Evolutionary conservation across 2,113 vertebrate species (phyloP).

Genomic region (Scatophagus argus): DNA sequence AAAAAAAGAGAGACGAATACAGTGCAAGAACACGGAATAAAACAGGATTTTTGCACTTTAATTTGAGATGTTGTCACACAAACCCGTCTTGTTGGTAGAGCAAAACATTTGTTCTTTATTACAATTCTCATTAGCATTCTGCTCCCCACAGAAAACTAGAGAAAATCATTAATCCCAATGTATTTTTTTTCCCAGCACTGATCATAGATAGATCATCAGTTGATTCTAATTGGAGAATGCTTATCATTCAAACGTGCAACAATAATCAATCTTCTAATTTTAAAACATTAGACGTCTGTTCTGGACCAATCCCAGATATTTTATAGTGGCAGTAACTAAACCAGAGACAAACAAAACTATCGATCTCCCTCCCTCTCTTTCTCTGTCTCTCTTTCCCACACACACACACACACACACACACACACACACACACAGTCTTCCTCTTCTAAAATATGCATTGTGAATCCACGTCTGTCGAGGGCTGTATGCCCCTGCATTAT

Average conservation of each 20-base stretch:
- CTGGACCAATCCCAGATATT: conserved; percentile 43
- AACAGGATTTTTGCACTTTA: conserved; percentile 29
- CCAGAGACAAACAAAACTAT: conserved; percentile 52
- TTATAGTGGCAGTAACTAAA: conserved; percentile 35
- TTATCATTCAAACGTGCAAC: conserved; percentile 25
- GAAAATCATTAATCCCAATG: background rate
- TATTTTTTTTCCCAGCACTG: background rate
- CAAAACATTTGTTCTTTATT: conserved; percentile 21
- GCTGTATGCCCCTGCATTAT: conserved; percentile 52
- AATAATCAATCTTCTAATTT: conserved; percentile 21
- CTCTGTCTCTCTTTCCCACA: conserved; percentile 19
- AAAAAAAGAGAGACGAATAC: background rate
- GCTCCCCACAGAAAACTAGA: conserved; percentile 2
- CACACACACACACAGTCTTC: background rate
- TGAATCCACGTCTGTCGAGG: conserved; percentile 52
- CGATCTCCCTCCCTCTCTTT: conserved; percentile 34
- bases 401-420: background rate
- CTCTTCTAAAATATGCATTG: conserved; percentile 67
- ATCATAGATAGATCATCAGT: conserved; percentile 14
- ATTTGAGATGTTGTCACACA: conserved; percentile 44
- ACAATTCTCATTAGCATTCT: conserved; percentile 1
- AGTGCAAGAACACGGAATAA: conserved; percentile 8
- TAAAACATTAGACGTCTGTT: conserved; percentile 35
- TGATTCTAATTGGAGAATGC: conserved; percentile 16
- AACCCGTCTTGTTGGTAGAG: conserved; percentile 10